These are phyloP conservation scores for Podarcis siculus DNA, from an alignment of 2,797 vertebrate genomes.

Conservation along the genomic window DNA sequence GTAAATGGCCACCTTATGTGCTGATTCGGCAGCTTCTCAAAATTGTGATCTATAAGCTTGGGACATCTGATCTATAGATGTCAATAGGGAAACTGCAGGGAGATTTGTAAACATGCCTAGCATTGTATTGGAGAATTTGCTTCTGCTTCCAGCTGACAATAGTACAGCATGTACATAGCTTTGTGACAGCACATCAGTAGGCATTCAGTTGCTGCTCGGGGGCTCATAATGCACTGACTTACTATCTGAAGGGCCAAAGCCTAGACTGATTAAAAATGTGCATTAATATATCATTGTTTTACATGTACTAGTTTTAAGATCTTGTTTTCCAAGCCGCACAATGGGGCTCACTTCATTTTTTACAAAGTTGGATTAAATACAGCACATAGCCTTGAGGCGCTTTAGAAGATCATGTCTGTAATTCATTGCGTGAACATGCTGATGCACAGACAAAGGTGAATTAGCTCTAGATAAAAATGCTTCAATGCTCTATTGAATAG, in stretches of 20 bases:
- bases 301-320: conserved; percentile 49
- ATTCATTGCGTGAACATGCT: conserved; percentile 70
- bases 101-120: background rate
- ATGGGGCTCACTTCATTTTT: conserved; percentile 67
- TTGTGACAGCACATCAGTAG: conserved; percentile 54
- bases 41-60: conserved; percentile 30
- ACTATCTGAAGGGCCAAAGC: conserved; percentile 64
- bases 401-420: conserved; percentile 61
- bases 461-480: conserved; percentile 80
- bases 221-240: conserved; percentile 49
- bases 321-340: conserved; percentile 59
- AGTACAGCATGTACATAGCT: background rate
- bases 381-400: conserved; percentile 36
- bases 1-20: background rate
- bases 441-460: conserved; percentile 76
- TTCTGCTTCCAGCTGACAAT: background rate
- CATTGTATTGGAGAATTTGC: background rate
- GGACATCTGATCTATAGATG: background rate
- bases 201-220: conserved; percentile 50
- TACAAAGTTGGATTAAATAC: conserved; percentile 57
- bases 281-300: conserved; percentile 73
- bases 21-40: background rate
- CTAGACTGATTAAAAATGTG: conserved; percentile 38
- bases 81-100: background rate
- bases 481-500: conserved; percentile 77